Percentiles rank a stretch among this genome's conserved stretches.
Conservation (phyloP, 2,113 vertebrate species). For the Camelus bactrianus region DNA sequence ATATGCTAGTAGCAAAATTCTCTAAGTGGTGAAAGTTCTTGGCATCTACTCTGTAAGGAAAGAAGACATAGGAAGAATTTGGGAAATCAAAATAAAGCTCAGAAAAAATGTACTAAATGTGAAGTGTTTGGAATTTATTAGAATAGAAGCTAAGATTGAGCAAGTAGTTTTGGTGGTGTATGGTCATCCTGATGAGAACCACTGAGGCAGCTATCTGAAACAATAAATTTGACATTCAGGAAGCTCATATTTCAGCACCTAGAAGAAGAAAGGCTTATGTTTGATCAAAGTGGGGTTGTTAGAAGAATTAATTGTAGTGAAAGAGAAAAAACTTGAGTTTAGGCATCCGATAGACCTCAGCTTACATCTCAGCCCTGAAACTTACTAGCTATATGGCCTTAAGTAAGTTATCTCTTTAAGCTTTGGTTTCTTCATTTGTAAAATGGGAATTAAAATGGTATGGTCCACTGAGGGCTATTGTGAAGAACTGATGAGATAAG, state of each 20-base stretch:
- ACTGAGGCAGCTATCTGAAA: not conserved
- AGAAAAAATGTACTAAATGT: slow-evolving; percentile 50
- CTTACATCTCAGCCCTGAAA: slow-evolving; percentile 37
- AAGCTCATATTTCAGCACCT: slow-evolving; percentile 18
- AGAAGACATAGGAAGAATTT: slow-evolving; percentile 38
- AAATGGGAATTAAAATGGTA: not conserved
- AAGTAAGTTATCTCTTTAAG: not conserved
- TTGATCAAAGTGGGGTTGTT: not conserved
- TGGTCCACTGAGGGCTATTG: not conserved
- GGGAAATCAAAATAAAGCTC: slow-evolving; percentile 42
- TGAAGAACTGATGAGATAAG: not conserved
- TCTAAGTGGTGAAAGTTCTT: not conserved
- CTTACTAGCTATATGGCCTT: not conserved
- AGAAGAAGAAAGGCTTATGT: not conserved
- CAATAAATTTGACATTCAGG: slow-evolving; percentile 4
- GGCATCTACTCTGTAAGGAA: slow-evolving; percentile 23
- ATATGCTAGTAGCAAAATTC: slow-evolving; percentile 58
- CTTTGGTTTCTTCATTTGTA: not conserved
- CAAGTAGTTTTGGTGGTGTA: not conserved
- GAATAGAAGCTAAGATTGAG: not conserved
- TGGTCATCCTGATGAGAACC: not conserved
- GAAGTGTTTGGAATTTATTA: not conserved
- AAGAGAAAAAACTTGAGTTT: slow-evolving; percentile 22
- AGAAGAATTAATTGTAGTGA: slow-evolving; percentile 5
- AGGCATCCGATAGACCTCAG: not conserved